Base-by-base conservation (phyloP, 2,888 invertebrate species). In the Xylophagus ater region DNA sequence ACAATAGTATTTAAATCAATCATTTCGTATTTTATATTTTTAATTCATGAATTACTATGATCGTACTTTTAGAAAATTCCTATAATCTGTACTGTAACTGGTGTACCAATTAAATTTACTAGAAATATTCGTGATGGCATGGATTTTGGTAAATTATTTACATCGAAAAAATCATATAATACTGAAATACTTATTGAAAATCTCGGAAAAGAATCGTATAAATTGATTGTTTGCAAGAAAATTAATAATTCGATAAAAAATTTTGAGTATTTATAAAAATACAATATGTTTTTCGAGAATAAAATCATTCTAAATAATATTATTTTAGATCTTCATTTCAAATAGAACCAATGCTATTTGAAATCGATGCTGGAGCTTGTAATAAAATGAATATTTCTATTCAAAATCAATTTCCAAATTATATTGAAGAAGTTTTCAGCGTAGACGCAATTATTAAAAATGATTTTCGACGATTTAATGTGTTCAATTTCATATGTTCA, bases 151-250 rank as follows among this genome's bases (percentile, higher is more conserved):
- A 23, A 31, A 1, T 32, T 60, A 17, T 49, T 54, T 3, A 53
- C 50, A 19, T 55, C 49, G 17, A 49, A 49, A 1, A 47, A 46
- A 29, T 45, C 49, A 5, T 40, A 51, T 15, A 51, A 49, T n/a
- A 26, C 38, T 8, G 42, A 39, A 0, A 42, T 60, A 0, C 48
- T 42, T n/a, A 50, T 59, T 0, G 42, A 36, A 2, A 62, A 62
- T 42, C 46, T 39, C 8, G 62, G 62, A 3, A 20, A 39, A 18
- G 53, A 53, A 2, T 10, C 34, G 1, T 62, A 62, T 42, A 55
- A 54, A n/a, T 10, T 61, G 3, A 39, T 37, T 2, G 48, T 62
- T 13, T 41, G 40, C 2, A 54, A 53, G 2, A 36, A 51, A 1
- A 58, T 20, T 13, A 9, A 9, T 12, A 6, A 49, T 10, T 3